A percentile compares a stretch with the other conserved stretches of the same genome.
phyloP scores from a whole-genome alignment of 2,888 invertebrate species.

The Drosophila phalerata region DNA sequence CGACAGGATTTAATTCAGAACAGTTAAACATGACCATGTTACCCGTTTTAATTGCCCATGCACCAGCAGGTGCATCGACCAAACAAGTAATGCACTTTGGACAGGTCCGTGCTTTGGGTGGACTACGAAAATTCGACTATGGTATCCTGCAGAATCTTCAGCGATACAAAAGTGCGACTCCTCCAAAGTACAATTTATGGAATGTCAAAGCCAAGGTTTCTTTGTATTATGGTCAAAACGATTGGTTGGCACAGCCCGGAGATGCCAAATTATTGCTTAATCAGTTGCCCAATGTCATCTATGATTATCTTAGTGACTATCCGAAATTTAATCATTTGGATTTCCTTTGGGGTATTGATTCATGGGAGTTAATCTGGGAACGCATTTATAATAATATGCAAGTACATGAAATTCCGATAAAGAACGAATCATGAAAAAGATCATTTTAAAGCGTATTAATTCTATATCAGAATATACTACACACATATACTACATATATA shows the following conservation, averaged over 20 bases:
- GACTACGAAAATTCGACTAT: conserved; percentile 87
- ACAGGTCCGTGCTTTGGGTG: conserved; percentile 87
- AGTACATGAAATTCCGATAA: conserved; percentile 11
- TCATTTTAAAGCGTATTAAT: neutral
- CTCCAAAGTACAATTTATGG: conserved; percentile 88
- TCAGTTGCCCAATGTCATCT: conserved; percentile 78
- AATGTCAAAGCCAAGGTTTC: conserved; percentile 88
- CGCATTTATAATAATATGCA: conserved; percentile 87
- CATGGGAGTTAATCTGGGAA: conserved; percentile 87
- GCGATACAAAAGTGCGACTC: conserved; percentile 86
- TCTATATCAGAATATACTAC: neutral
- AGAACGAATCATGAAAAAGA: neutral
- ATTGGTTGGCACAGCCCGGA: conserved; percentile 88
- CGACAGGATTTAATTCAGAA: conserved; percentile 88
- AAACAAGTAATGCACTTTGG: conserved; percentile 90
- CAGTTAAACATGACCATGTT: conserved; percentile 88
- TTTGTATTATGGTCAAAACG: conserved; percentile 88
- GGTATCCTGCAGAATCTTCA: conserved; percentile 86
- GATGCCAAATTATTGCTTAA: conserved; percentile 84
- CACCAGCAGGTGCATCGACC: conserved; percentile 90
- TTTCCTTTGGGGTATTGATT: conserved; percentile 89
- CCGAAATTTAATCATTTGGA: conserved; percentile 89
- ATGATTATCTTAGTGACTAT: conserved; percentile 86
- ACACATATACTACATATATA: neutral
- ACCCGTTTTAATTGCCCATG: conserved; percentile 89